A percentile compares a stretch with the other conserved stretches of the same genome.
These are phyloP conservation scores for Mormyrops boulengeri DNA, from an alignment of 2,797 vertebrate genomes.

Conservation along the genomic window DNA sequence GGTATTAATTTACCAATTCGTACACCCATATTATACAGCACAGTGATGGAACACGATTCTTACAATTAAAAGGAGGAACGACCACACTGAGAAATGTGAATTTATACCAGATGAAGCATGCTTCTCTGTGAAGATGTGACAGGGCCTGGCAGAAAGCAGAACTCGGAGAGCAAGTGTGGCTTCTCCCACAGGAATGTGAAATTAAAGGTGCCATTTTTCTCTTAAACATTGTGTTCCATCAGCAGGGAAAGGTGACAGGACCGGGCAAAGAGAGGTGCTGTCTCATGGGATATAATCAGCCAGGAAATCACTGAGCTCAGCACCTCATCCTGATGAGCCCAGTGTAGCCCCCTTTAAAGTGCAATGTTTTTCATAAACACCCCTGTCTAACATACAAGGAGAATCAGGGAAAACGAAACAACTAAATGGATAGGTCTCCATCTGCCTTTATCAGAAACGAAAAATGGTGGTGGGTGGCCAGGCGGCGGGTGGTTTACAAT, in stretches of 20 bases:
- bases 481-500: background rate
- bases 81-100: background rate
- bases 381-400: constrained; percentile 49
- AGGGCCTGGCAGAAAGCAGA: background rate
- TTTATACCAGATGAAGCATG: background rate
- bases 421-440: background rate
- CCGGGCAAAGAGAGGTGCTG: constrained; percentile 55
- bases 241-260: constrained; percentile 57
- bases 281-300: constrained; percentile 63
- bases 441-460: background rate
- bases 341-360: constrained; percentile 57
- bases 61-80: background rate
- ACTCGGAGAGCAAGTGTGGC: constrained; percentile 22
- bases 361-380: constrained; percentile 65
- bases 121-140: background rate
- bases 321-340: constrained; percentile 65
- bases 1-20: background rate
- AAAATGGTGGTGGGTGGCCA: background rate
- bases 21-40: background rate
- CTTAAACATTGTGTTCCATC: constrained; percentile 64
- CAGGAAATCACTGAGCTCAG: constrained; percentile 72
- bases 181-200: constrained; percentile 53
- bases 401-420: background rate
- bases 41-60: background rate
- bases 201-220: constrained; percentile 62